Evolutionary conservation across 2,888 invertebrate species (phyloP), one percentile per base, ranked within the genome.

Genomic region (Lymantria monacha): DNA sequence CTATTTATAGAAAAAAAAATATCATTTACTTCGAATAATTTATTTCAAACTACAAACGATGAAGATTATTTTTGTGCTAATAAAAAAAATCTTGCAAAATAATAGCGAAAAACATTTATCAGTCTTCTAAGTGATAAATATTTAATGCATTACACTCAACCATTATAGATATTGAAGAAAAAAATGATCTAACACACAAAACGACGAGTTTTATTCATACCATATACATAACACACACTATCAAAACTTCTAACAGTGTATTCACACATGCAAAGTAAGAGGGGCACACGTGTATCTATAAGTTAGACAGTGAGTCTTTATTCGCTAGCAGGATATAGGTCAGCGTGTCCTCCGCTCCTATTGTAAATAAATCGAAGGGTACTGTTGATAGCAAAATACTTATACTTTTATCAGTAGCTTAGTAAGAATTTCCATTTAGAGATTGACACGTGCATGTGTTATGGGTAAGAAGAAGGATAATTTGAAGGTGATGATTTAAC

Each of bases 271-370:
- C 44, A 42, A 8, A 40, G 33, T 43, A 22, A 22, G 3, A 22
- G 38, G n/a, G 42, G 13, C 46, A 45, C 42, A 43, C 52, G 69
- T 61, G 49, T 66, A 12, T 8, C 12, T 22, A 5, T 5, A 63
- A 57, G 66, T 57, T 69, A 74, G 66, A 83, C 79, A 83, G 79
- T 78, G 74, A 70, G 72, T 69, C 87, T 85, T 82, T 87, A 82
- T 84, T 65, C 69, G 61, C 50, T 49, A 12, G 69, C 74, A 80
- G 78, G 80, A 86, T 84, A 81, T 85, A 77, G 86, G 86, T 85
- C 85, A 87, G 74, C 79, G 60, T 78, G 82, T 73, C 76, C 77
- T 79, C 83, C 85, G 82, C 81, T 81, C 77, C 55, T 61, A 57
- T 62, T 68, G 72, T 69, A 79, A 79, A 78, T 78, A 80, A 76